Base-by-base conservation (phyloP, 2,113 vertebrate genomes). In the Patagioenas fasciata region DNA sequence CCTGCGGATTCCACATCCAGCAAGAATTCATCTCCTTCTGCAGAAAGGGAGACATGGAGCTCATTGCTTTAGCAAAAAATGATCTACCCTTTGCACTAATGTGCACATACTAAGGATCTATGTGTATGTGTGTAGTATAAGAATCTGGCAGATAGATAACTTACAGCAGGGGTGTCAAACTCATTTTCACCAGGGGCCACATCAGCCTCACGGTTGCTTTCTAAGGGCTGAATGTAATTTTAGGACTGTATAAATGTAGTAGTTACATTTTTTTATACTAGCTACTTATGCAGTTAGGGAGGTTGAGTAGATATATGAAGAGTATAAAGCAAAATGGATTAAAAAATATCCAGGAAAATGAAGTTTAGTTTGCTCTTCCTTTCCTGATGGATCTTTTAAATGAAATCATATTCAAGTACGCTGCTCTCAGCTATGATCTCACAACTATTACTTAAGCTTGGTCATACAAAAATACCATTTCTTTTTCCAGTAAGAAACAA, bases 401-500 rank as follows among this genome's bases (percentile, higher is more conserved):
- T 91, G 48, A 94, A 91, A 93, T 96, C 32, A 94, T 80, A 83
- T 64, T 83, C 71, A 36, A 94, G 83, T 65, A 71, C 40, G 71
- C 17, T 5, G 54, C 53, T 77, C 88, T 86, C 62, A 64, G 83
- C 85, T 65, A 93, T 96, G 96, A 95, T 84, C 88, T 97, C 95
- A 97, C 79, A 94, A 84, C 83, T 93, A 92, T 97, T 87, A 94
- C 47, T 92, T 94, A 94, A 77, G 73, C 58, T 78, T 34, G 40
- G 44, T 92, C 77, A 79, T 61, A 95, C 50, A 87, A 96, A 92
- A 93, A 92, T 69, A 81, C 23, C 61, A 81, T 72, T 40, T 78
- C 51, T 64, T 87, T 81, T 62, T 77, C 48, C 58, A 86, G 53
- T 57, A 75, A 95, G 92, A 96, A 95, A 91, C 64, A 92, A 90